Base-by-base conservation (phyloP, 1,140 invertebrate genomes). In the Lethrus apterus region DNA sequence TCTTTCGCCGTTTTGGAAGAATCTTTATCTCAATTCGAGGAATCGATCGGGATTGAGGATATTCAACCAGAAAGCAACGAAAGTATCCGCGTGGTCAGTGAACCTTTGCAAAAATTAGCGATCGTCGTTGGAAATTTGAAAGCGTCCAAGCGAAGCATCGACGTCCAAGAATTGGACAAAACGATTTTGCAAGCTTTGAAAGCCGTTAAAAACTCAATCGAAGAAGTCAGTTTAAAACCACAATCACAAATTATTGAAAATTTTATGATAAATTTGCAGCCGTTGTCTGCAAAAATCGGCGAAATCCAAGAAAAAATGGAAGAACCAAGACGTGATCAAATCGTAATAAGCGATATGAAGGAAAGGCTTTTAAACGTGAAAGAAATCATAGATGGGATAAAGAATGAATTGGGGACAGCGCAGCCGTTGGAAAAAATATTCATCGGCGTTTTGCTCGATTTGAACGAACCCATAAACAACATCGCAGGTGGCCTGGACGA, bases 21-120 rank as follows among this genome's bases (percentile, higher is more conserved):
- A 1, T n/a, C 13, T 21, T 15, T 24, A 18, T 3, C 17, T 18
- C 18, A 44, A 21, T 10, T 44, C 13, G 42, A 42, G 15, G 40
- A 13, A 29, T 24, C 24, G 4, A 15, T 14, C 2, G 14, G 18
- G 18, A 42, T 26, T 2, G 23, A 26, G n/a, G 40, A 42, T 42
- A 30, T 42, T 14, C 17, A 11, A 8, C 7, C 17, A 42, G 42
- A 44, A 33, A 31, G 18, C 21, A 17, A 10, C 7, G 29, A 21
- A 10, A n/a, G 8, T 31, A 8, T 44, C 18, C 11, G 20, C 18
- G n/a, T 10, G 13, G 31, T 44, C 18, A 14, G 33, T 2, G 19
- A 44, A 31, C 42, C 42, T 44, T 17, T 42, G 40, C 42, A 44
- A 17, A 20, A 44, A 31, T 44, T 44, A 20, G 31, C 42, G 19